Evolutionary conservation across 2,888 invertebrate genomes (phyloP).

Genomic region (Deroplatys truncata): DNA sequence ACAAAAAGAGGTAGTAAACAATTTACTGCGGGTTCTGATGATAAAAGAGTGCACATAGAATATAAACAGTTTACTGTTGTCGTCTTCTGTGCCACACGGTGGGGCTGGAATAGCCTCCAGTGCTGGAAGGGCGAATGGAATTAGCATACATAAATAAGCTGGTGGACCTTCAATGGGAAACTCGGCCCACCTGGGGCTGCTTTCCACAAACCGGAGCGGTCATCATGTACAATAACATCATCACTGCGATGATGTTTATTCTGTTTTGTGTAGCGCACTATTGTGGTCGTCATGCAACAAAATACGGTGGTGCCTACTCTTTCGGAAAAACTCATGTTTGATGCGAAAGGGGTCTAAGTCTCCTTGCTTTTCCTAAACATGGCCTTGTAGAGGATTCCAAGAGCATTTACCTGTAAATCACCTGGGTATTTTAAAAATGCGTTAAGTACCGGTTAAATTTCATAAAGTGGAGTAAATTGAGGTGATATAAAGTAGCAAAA

Average conservation of each 20-base stretch:
- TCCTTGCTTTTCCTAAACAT: neutral
- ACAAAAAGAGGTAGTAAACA: neutral
- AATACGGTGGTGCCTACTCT: neutral
- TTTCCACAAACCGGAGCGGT: neutral
- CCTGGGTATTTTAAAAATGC: too few relatives aligned
- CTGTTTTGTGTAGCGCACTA: neutral
- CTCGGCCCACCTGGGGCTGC: conserved; percentile 6
- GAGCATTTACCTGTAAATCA: too few relatives aligned
- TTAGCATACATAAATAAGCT: conserved; percentile 24
- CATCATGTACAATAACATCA: conserved; percentile 7
- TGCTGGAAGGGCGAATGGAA: neutral
- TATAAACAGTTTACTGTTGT: neutral
- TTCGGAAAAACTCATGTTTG: neutral
- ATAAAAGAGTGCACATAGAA: neutral
- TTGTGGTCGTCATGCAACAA: neutral
- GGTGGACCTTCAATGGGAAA: conserved; percentile 11
- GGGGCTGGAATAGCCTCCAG: neutral
- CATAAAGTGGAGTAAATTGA: too few relatives aligned
- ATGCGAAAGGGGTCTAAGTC: neutral
- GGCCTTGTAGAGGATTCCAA: too few relatives aligned
- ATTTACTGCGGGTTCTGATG: neutral
- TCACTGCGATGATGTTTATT: neutral
- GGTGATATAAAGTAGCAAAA: too few relatives aligned
- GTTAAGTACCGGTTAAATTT: too few relatives aligned
- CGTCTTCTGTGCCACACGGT: neutral